Conservation (phyloP, 2,113 vertebrate species). For the Collichthys lucidus region DNA sequence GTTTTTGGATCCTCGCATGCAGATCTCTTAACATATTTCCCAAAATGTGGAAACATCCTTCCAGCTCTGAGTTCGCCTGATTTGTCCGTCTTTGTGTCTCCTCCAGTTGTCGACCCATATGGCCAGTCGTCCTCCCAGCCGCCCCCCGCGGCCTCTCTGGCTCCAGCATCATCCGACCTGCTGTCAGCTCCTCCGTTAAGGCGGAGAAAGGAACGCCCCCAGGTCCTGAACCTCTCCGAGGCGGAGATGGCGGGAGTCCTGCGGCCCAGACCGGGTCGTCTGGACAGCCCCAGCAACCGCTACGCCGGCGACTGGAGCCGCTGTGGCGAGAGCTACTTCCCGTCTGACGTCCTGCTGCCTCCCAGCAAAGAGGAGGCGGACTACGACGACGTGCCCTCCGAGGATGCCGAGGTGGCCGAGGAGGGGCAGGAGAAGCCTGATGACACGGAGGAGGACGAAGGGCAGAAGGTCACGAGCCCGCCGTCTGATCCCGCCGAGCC, state of each 20-base stretch:
- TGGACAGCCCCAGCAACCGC: conserved; percentile 98
- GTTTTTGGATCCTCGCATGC: too few relatives aligned
- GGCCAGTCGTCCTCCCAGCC: conserved; percentile 76
- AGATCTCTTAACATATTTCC: neutral
- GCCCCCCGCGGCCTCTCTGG: conserved; percentile 48
- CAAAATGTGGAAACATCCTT: neutral
- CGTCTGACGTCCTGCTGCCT: conserved; percentile 65
- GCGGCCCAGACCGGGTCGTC: conserved; percentile 87
- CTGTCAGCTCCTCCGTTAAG: conserved; percentile 81
- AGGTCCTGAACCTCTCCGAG: conserved; percentile 88
- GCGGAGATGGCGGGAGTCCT: conserved; percentile 86
- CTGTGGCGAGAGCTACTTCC: conserved; percentile 90
- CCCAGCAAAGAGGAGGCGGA: conserved; percentile 85
- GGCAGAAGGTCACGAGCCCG: neutral
- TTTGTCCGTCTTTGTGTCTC: conserved; percentile 14
- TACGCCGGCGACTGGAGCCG: conserved; percentile 98
- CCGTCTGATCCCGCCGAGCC: conserved; percentile 58
- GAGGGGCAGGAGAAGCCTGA: conserved; percentile 67
- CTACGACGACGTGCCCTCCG: conserved; percentile 90
- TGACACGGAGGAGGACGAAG: conserved; percentile 8
- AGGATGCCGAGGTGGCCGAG: conserved; percentile 79
- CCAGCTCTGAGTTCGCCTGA: neutral
- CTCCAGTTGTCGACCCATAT: conserved; percentile 84
- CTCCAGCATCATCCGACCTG: conserved; percentile 59
- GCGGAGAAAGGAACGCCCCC: conserved; percentile 91